Percentiles rank a stretch among this genome's conserved stretches.
Evolutionary conservation across 2,797 vertebrate genomes (phyloP).

Genomic region (Acrossocheilus fasciatus): DNA sequence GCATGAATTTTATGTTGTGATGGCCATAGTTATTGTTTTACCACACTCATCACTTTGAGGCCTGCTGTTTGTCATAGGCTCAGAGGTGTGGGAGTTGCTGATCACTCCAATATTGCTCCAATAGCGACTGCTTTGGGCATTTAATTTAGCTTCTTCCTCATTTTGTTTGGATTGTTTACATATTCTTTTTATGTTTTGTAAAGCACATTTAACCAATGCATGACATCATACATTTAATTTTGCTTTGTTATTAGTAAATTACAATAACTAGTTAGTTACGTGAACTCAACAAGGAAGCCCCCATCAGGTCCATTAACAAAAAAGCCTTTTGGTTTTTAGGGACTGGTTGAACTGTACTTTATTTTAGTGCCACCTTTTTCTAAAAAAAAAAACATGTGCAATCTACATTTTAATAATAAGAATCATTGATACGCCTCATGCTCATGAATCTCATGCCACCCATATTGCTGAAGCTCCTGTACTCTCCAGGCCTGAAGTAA

Average conservation of each 20-base stretch:
- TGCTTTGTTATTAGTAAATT: background rate
- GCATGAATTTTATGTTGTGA: background rate
- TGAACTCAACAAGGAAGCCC: background rate
- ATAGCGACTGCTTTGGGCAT: background rate
- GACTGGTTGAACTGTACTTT: slow-evolving; percentile 11
- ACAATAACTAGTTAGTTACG: background rate
- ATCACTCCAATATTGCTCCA: background rate
- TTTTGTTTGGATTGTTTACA: background rate
- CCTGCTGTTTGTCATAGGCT: background rate
- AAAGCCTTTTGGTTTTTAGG: background rate
- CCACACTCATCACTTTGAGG: background rate
- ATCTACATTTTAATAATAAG: slow-evolving; percentile 31
- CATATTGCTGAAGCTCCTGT: slow-evolving; percentile 76
- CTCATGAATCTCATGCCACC: slow-evolving; percentile 73
- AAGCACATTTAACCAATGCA: background rate
- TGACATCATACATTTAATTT: background rate
- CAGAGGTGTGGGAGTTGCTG: background rate
- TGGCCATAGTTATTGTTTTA: background rate
- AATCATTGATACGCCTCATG: slow-evolving; percentile 77
- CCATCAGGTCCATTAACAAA: background rate
- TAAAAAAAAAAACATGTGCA: background rate
- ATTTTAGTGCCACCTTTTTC: background rate
- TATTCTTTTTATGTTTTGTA: background rate
- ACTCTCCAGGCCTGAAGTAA: slow-evolving; percentile 79
- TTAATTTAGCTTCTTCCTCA: background rate